phyloP scores from a whole-genome alignment of 37 sponge, comb jelly and placozoan genomes.

The Ianthella basta region DNA sequence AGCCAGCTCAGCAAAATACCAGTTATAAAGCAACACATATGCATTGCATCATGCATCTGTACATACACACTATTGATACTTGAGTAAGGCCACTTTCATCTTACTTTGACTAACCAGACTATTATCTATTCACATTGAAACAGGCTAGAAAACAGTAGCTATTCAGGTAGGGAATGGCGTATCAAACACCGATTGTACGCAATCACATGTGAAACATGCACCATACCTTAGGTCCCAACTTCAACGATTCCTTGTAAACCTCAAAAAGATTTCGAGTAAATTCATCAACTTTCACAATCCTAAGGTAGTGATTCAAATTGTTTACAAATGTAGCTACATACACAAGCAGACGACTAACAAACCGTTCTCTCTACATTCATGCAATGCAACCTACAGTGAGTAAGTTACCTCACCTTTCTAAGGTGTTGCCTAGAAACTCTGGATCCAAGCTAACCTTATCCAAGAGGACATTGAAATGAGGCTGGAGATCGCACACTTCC shows the following conservation, averaged over 20 bases:
- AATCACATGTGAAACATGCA: background rate
- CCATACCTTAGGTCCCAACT: slow-evolving; percentile 13
- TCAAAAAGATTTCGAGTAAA: slow-evolving; percentile 55
- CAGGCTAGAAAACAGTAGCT: no score
- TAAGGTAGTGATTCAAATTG: background rate
- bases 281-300: slow-evolving; percentile 31
- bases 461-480: slow-evolving; percentile 9
- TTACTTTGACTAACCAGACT: background rate
- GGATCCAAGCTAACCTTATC: slow-evolving; percentile 5
- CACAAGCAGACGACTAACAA: background rate
- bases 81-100: background rate
- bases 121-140: no score
- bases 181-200: no score
- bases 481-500: slow-evolving; percentile 6
- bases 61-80: background rate
- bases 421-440: background rate
- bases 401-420: background rate
- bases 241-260: slow-evolving; percentile 21
- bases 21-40: background rate
- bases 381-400: background rate
- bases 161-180: background rate
- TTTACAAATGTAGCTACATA: no score
- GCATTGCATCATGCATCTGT: background rate
- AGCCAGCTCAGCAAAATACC: background rate
- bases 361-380: background rate